These are phyloP conservation scores for Cactoblastis cactorum DNA, from an alignment of 2,888 invertebrate genomes.

Conservation along the genomic window DNA sequence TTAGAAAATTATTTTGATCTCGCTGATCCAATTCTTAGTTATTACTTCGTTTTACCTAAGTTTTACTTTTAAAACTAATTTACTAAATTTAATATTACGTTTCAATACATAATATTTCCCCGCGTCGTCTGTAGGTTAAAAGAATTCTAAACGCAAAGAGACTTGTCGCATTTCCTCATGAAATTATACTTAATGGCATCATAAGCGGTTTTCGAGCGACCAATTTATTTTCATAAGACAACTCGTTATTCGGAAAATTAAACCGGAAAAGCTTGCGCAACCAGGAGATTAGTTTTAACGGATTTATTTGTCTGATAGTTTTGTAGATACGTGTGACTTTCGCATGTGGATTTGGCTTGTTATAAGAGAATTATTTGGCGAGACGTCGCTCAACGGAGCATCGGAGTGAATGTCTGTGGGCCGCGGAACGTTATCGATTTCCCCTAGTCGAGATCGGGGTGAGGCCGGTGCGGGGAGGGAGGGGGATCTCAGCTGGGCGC, in stretches of 20 bases:
- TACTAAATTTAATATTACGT: conserved; percentile 18
- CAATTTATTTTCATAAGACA: conserved; percentile 52
- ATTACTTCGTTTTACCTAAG: too few relatives aligned
- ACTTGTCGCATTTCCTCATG: conserved; percentile 35
- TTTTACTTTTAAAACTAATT: background rate
- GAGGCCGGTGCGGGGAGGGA: conserved; percentile 29
- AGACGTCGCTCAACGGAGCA: conserved; percentile 42
- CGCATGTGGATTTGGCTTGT: conserved; percentile 23
- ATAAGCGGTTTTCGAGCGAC: conserved; percentile 49
- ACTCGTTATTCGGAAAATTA: conserved; percentile 44
- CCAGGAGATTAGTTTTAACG: background rate
- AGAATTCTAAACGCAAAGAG: conserved; percentile 33
- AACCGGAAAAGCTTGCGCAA: conserved; percentile 27
- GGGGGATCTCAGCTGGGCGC: conserved; percentile 63
- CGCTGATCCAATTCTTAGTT: background rate
- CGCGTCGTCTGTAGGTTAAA: conserved; percentile 41
- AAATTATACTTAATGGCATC: conserved; percentile 46
- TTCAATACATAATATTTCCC: conserved; percentile 25
- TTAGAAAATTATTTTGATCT: background rate
- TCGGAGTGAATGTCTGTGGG: conserved; percentile 51
- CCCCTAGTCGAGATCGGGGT: conserved; percentile 48
- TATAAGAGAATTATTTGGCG: conserved; percentile 30
- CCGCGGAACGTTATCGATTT: conserved; percentile 69
- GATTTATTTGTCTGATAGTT: background rate
- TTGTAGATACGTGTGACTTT: conserved; percentile 4